A percentile compares a stretch with the other conserved stretches of the same genome.
Evolutionary conservation across 2,113 vertebrate genomes (phyloP).

Genomic region (Neolamprologus tretocephalus): DNA sequence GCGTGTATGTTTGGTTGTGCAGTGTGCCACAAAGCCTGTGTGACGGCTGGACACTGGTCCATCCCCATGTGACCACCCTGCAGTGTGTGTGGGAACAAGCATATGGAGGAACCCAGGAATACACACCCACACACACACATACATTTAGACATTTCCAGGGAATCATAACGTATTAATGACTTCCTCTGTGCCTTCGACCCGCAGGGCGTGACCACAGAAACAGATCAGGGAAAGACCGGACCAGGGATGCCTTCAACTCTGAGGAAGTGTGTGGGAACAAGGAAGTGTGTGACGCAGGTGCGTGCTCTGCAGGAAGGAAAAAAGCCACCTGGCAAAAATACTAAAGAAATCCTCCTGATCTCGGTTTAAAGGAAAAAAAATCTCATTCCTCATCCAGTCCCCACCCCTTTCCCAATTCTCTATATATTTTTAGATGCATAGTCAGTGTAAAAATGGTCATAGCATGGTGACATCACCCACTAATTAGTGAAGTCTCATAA

Average conservation of each 20-base stretch:
- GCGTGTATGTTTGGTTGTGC: background rate
- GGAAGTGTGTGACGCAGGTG: background rate
- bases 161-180: constrained; percentile 36
- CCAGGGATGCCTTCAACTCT: background rate
- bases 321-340: background rate
- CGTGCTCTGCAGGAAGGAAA: background rate
- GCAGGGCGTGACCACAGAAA: constrained; percentile 2
- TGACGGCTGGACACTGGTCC: background rate
- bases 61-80: constrained; percentile 19
- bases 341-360: background rate
- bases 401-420: background rate
- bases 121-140: background rate
- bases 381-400: background rate
- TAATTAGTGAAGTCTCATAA: background rate
- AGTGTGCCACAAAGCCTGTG: background rate
- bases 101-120: constrained; percentile 42
- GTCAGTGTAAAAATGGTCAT: background rate
- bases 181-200: background rate
- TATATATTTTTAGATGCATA: background rate
- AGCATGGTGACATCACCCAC: background rate
- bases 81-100: constrained; percentile 39
- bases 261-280: constrained; percentile 6
- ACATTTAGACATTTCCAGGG: background rate
- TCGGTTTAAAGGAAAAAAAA: background rate
- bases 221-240: constrained; percentile 38